Conservation (phyloP, 2,888 invertebrate species). For the Acanthosepion pharaonis region DNA sequence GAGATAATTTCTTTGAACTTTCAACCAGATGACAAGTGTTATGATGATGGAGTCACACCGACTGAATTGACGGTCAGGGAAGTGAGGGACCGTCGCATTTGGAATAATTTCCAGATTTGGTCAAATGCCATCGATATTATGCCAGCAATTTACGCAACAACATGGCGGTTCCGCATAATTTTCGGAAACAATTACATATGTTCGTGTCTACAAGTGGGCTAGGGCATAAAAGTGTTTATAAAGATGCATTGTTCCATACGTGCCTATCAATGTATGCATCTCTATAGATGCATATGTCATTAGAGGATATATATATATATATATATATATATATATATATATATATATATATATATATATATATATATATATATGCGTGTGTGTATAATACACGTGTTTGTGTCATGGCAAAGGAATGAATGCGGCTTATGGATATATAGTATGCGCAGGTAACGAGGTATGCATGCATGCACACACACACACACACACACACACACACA, state of each 20-base stretch:
- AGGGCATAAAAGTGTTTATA: neutral
- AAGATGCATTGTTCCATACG: neutral
- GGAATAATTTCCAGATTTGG: constrained; percentile 6
- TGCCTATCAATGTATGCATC: too few species aligned
- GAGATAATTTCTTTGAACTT: constrained; percentile 33
- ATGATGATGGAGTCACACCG: constrained; percentile 8
- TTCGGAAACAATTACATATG: neutral
- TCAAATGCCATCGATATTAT: constrained; percentile 5
- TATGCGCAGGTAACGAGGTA: too few species aligned
- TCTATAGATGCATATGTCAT: too few species aligned
- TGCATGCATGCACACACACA: too few species aligned
- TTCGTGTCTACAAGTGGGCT: neutral
- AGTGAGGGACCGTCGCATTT: neutral
- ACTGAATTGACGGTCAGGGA: neutral
- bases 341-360: too few species aligned
- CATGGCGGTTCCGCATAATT: neutral
- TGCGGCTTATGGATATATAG: too few species aligned
- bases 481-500: too few species aligned
- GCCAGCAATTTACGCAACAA: constrained; percentile 33
- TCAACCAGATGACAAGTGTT: constrained; percentile 3
- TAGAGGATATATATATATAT: too few species aligned
- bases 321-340: too few species aligned
- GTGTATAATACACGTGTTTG: too few species aligned
- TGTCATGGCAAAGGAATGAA: too few species aligned
- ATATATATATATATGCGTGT: too few species aligned